phyloP scores from a whole-genome alignment of 2,888 invertebrate species.

The Frankliniella intonsa region DNA sequence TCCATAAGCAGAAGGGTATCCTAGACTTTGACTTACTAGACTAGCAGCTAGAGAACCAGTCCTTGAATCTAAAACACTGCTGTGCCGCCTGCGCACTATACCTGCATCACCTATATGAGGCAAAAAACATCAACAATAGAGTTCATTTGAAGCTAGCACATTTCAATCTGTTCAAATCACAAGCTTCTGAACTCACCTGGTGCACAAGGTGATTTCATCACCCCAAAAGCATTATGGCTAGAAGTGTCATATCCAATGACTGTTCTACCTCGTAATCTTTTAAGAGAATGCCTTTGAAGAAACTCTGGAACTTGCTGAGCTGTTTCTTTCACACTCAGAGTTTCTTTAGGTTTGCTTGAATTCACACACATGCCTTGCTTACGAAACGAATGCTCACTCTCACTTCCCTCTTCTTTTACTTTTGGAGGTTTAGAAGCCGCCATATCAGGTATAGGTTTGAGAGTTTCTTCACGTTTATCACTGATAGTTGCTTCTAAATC shows the following conservation, averaged over 20 bases:
- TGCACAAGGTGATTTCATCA: too few relatives aligned
- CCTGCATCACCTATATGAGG: neutral
- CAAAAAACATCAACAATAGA: neutral
- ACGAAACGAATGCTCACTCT: neutral
- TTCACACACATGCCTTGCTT: neutral
- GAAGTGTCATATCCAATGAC: neutral
- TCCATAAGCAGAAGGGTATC: neutral
- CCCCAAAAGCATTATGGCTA: too few relatives aligned
- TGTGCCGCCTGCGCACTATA: slow-evolving; percentile 1
- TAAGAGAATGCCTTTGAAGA: neutral
- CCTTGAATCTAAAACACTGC: slow-evolving; percentile 14
- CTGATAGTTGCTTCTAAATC: too few relatives aligned
- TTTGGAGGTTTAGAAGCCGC: neutral
- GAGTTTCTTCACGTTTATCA: neutral
- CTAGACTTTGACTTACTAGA: neutral
- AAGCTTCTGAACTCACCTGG: neutral
- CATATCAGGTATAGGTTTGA: neutral
- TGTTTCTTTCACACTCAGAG: neutral
- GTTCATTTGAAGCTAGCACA: neutral
- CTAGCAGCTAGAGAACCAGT: neutral
- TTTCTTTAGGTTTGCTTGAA: neutral
- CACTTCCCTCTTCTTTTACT: neutral
- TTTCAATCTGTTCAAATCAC: neutral
- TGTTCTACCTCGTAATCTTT: neutral
- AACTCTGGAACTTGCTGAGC: neutral